phyloP scores from a whole-genome alignment of 2,797 vertebrate genomes.

The Galaxias olidus region DNA sequence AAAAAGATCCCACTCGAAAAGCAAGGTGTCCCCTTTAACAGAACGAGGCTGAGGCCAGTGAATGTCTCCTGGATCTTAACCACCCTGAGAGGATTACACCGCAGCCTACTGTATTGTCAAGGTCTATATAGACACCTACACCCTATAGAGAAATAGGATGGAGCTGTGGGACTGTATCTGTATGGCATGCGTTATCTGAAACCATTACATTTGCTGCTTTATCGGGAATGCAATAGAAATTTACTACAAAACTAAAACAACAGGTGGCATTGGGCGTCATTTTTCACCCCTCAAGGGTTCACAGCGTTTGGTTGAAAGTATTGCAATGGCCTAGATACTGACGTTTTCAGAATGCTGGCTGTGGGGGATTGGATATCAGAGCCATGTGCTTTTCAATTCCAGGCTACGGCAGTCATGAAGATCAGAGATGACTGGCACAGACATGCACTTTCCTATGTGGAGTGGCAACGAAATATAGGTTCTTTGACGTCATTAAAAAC shows the following conservation, averaged over 20 bases:
- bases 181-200: too few species aligned
- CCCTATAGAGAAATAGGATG: too few species aligned
- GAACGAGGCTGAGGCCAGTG: too few species aligned
- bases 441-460: background rate
- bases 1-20: too few species aligned
- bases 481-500: too few species aligned
- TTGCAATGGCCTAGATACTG: conserved; percentile 26
- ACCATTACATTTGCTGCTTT: too few species aligned
- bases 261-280: conserved; percentile 1
- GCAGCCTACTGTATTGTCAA: too few species aligned
- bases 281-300: conserved; percentile 13
- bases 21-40: too few species aligned
- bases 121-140: too few species aligned
- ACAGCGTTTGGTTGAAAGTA: background rate
- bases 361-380: conserved; percentile 3
- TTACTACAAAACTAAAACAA: conserved; percentile 8
- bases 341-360: background rate
- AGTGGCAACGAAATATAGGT: background rate
- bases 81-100: too few species aligned
- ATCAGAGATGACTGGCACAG: conserved; percentile 10
- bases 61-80: too few species aligned
- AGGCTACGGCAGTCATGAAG: conserved; percentile 9
- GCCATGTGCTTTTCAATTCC: conserved; percentile 8
- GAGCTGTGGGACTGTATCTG: too few species aligned
- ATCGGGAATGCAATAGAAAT: background rate